These are phyloP conservation scores for Euschistus heros DNA, from an alignment of 1,140 invertebrate genomes.

Conservation along the genomic window DNA sequence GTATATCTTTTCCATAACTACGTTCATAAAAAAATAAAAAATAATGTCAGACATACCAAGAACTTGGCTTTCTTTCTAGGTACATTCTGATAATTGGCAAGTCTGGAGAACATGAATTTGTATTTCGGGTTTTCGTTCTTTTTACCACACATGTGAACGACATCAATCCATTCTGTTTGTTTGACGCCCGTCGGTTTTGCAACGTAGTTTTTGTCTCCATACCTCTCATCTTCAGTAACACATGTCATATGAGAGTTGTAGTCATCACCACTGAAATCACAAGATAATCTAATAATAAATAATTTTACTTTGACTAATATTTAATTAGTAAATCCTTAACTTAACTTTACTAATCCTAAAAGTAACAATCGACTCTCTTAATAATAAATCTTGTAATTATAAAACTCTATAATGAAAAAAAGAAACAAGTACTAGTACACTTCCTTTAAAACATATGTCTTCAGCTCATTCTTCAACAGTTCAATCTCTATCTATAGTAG, in stretches of 20 bases:
- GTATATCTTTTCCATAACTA: too few species aligned
- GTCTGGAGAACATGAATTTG: not conserved
- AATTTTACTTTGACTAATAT: not conserved
- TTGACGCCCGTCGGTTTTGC: constrained; percentile 8
- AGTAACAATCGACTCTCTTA: not conserved
- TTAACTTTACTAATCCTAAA: not conserved
- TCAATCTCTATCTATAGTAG: too few species aligned
- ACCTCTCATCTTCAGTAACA: constrained; percentile 21
- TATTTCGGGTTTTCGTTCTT: constrained; percentile 1
- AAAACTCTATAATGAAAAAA: too few species aligned
- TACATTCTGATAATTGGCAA: constrained; percentile 4
- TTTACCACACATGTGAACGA: not conserved
- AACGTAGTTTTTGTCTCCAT: constrained; percentile 20
- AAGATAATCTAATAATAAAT: not conserved
- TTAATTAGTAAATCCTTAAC: not conserved
- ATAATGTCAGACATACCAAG: constrained; percentile 17
- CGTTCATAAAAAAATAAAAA: too few species aligned
- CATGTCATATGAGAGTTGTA: constrained; percentile 20
- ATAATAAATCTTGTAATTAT: not conserved
- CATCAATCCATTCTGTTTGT: constrained; percentile 20
- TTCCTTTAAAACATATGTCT: too few species aligned
- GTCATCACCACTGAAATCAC: constrained; percentile 14
- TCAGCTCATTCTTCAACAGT: too few species aligned
- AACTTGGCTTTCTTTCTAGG: constrained; percentile 23
- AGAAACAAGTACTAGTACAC: too few species aligned